Percentiles rank a stretch among this genome's conserved stretches.
phyloP scores from a whole-genome alignment of 2,888 invertebrate genomes.

The Luperina testacea region DNA sequence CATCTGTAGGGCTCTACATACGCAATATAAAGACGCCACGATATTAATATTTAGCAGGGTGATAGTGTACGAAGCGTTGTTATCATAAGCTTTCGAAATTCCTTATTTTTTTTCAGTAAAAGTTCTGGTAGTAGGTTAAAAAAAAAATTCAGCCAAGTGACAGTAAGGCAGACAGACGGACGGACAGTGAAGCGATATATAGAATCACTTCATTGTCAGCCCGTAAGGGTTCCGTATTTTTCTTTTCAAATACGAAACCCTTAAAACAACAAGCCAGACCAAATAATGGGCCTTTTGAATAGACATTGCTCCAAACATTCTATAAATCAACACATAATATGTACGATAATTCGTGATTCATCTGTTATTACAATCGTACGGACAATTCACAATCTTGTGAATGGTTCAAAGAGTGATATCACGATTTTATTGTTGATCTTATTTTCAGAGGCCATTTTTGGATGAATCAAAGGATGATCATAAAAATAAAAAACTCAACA shows the following conservation, averaged over 20 bases:
- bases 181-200: too few relatives aligned
- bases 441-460: neutral
- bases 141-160: neutral
- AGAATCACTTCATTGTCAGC: too few relatives aligned
- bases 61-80: conserved; percentile 11
- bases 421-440: neutral
- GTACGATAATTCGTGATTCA: neutral
- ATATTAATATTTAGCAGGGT: conserved; percentile 50
- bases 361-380: neutral
- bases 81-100: neutral
- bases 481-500: neutral
- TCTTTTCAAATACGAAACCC: neutral
- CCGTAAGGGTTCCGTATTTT: neutral
- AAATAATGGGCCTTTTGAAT: neutral
- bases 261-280: neutral
- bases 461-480: neutral
- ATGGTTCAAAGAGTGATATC: too few relatives aligned
- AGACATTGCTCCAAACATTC: neutral
- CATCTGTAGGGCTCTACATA: conserved; percentile 45
- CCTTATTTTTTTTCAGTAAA: neutral
- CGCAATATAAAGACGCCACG: conserved; percentile 40
- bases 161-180: neutral
- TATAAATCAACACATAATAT: neutral
- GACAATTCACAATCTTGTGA: neutral
- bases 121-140: neutral